A percentile compares a stretch with the other conserved stretches of the same genome.
These are phyloP conservation scores for Oligia latruncula DNA, from an alignment of 2,888 invertebrate genomes.

Conservation along the genomic window DNA sequence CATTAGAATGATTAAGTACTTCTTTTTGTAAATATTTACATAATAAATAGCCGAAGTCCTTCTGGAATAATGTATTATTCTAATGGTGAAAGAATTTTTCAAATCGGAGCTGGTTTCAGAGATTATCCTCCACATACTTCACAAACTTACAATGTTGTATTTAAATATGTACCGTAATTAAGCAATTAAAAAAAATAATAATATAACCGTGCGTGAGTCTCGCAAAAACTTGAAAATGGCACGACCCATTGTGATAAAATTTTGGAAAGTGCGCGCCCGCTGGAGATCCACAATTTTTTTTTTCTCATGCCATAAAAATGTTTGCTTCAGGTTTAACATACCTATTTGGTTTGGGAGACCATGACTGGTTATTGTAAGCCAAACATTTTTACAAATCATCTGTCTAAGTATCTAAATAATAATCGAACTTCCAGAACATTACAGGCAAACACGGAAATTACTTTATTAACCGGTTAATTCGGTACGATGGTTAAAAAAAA, in stretches of 20 bases:
- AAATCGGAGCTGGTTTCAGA: background rate
- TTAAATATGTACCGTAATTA: background rate
- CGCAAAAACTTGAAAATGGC: background rate
- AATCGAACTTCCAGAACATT: background rate
- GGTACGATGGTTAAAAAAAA: background rate
- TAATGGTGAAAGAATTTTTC: background rate
- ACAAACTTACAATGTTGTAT: background rate
- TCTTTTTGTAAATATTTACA: background rate
- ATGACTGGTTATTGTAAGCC: background rate
- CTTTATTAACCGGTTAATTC: too few species aligned
- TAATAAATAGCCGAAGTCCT: background rate
- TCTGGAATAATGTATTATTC: background rate
- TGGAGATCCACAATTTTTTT: background rate
- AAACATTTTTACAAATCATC: too few species aligned
- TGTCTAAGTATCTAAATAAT: background rate
- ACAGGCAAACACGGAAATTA: background rate
- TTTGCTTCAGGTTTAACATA: background rate
- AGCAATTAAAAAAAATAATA: too few species aligned
- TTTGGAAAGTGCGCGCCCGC: background rate
- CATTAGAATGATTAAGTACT: too few species aligned
- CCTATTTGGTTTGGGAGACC: background rate
- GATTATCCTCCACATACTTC: background rate
- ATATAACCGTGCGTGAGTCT: background rate
- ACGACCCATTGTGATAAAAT: background rate
- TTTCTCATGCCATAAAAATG: too few species aligned